phyloP scores from a whole-genome alignment of 2,113 vertebrate genomes.

The Ictalurus punctatus region DNA sequence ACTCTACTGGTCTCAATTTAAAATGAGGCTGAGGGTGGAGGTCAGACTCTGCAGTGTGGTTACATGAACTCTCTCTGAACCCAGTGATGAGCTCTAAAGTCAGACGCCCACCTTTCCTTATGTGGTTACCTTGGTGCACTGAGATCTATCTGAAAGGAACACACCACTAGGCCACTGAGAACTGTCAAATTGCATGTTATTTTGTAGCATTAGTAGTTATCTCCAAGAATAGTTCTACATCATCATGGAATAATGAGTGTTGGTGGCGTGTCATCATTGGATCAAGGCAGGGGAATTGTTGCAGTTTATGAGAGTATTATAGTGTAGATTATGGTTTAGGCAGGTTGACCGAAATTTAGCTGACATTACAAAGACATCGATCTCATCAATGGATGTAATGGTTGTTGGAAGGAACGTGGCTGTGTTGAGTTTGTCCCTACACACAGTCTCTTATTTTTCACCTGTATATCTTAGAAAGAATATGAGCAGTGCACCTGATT shows the following conservation, averaged over 20 bases:
- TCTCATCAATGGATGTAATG: slow-evolving; percentile 20
- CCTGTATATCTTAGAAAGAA: slow-evolving; percentile 27
- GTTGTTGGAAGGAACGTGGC: not conserved
- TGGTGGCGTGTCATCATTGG: slow-evolving; percentile 26
- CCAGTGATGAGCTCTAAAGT: slow-evolving; percentile 28
- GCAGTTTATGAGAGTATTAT: slow-evolving; percentile 22
- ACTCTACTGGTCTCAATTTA: slow-evolving; percentile 44
- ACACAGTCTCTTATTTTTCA: slow-evolving; percentile 3
- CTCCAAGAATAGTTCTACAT: slow-evolving; percentile 36
- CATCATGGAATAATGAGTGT: slow-evolving; percentile 15
- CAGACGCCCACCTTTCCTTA: not conserved
- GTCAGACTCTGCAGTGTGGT: slow-evolving; percentile 55
- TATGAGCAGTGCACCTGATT: slow-evolving; percentile 20
- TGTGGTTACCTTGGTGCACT: slow-evolving; percentile 8
- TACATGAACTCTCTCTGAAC: slow-evolving; percentile 56
- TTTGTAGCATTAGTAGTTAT: slow-evolving; percentile 30
- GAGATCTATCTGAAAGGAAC: slow-evolving; percentile 24
- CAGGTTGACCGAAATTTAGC: slow-evolving; percentile 23
- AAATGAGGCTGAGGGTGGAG: slow-evolving; percentile 62
- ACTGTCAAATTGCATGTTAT: slow-evolving; percentile 18
- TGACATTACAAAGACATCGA: slow-evolving; percentile 34
- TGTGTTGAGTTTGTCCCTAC: not conserved
- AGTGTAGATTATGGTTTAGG: slow-evolving; percentile 23
- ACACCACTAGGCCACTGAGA: slow-evolving; percentile 18
- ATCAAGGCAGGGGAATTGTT: slow-evolving; percentile 30